Evolutionary conservation across 2,888 invertebrate species (phyloP).

Genomic region (Embidobia sp.): DNA sequence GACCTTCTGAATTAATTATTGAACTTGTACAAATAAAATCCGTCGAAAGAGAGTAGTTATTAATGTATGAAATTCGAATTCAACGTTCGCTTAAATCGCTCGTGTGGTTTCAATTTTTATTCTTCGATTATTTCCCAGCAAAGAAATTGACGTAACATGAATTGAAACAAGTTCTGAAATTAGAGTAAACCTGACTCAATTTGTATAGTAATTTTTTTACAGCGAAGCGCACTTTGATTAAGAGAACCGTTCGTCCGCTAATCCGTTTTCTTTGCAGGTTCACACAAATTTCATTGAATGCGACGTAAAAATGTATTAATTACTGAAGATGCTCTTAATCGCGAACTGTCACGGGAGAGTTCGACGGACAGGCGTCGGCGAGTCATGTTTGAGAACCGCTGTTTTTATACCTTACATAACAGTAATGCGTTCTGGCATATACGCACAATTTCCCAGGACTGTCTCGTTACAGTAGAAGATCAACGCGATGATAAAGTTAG

Average conservation of each 20-base stretch:
- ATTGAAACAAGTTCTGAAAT: no score
- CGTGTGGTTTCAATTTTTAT: no score
- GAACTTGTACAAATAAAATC: no score
- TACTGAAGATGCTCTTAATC: conserved; percentile 23
- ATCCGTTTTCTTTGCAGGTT: neutral
- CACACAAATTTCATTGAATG: conserved; percentile 27
- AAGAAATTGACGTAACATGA: neutral
- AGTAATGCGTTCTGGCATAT: conserved; percentile 62
- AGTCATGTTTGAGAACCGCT: conserved; percentile 58
- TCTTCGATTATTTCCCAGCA: neutral
- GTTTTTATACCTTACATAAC: conserved; percentile 60
- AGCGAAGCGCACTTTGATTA: neutral
- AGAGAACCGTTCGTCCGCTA: neutral
- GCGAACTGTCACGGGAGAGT: conserved; percentile 40
- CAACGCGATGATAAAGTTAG: conserved; percentile 52
- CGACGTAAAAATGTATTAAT: conserved; percentile 29
- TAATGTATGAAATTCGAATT: no score
- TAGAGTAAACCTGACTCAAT: no score
- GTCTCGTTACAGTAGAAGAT: conserved; percentile 59
- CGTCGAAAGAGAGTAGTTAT: no score
- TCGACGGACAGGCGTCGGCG: conserved; percentile 38
- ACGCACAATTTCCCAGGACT: conserved; percentile 64
- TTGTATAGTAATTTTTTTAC: no score
- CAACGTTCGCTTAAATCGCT: no score
- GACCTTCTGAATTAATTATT: no score